Base-by-base conservation (phyloP, 2,888 invertebrate genomes). In the Kuschelorhynchus macadamiae region DNA sequence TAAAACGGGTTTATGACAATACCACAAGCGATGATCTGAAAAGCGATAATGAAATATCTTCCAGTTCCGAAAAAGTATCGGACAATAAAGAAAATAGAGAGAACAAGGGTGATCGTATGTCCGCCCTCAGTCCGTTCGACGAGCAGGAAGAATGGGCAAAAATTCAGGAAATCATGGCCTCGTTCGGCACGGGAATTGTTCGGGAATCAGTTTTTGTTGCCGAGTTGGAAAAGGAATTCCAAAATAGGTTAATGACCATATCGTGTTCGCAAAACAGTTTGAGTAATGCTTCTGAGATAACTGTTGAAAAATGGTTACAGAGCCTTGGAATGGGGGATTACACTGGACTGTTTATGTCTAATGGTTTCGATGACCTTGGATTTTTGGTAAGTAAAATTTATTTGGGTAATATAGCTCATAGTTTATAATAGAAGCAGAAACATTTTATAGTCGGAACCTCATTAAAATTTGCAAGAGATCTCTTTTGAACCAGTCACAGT, bases 61-160 rank as follows among this genome's bases (percentile, higher is more conserved):
- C 78, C 18, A 81, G 81, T 67, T 81, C 81, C 9, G 82, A 83
- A 66, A 82, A 81, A 67, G 81, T 83, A 74, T 81, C 80, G 42
- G 88, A 88, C 17, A 87, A 87, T 75, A 82, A 84, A 76, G 87
- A 83, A 71, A 81, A 87, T 73, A 83, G 83, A 60, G 79, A 81
- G 61, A 56, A 50, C 41, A 70, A 62, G 41, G 60, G 52, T 16
- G 85, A 86, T 67, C 84, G 86, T 20, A 83, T 87, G 71, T 86
- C 87, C 60, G 88, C 94, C 75, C 87, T 96, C 76, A 95, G 94
- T 80, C 95, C 95, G 1, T 95, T 95, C 83, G 95, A 96, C 85
- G 96, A 96, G 81, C 91, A 94, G 85, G 95, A 96, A 85, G 97
- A 97, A 85, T 97, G 97, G 95, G 95, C 95, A 18, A 95, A 96